Conservation (phyloP, 2,888 invertebrate species). For the Plusia festucae region DNA sequence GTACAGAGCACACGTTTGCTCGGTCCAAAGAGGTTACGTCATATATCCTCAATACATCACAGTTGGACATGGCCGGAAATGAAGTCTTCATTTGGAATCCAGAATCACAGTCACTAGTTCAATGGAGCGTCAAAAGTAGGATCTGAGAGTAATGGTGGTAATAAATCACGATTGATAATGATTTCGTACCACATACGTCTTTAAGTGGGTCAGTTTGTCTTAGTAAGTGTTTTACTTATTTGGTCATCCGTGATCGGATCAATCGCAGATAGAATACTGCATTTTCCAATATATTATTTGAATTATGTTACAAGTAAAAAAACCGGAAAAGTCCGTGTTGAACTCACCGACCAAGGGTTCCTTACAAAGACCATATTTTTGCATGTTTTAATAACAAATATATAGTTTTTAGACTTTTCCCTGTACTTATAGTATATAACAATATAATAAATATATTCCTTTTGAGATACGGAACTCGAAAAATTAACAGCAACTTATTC, state of each 20-base stretch:
- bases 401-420: too few species aligned
- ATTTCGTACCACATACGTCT: slow-evolving; percentile 13
- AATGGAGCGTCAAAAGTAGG: slow-evolving; percentile 19
- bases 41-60: slow-evolving; percentile 5
- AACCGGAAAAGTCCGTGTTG: too few species aligned
- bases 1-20: background rate
- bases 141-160: slow-evolving; percentile 22
- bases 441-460: too few species aligned
- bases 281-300: too few species aligned
- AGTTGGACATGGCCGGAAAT: slow-evolving; percentile 30
- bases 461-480: too few species aligned
- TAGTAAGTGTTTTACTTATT: background rate
- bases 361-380: too few species aligned
- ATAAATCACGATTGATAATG: slow-evolving; percentile 29
- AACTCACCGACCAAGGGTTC: too few species aligned
- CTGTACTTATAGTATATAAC: too few species aligned
- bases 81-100: slow-evolving; percentile 20
- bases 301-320: too few species aligned
- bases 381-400: too few species aligned
- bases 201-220: background rate
- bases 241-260: background rate
- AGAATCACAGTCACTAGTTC: slow-evolving; percentile 21
- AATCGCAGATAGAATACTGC: too few species aligned
- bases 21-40: background rate
- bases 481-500: too few species aligned